phyloP scores from a whole-genome alignment of 2,888 invertebrate species.

The Anoplius nigerrimus region DNA sequence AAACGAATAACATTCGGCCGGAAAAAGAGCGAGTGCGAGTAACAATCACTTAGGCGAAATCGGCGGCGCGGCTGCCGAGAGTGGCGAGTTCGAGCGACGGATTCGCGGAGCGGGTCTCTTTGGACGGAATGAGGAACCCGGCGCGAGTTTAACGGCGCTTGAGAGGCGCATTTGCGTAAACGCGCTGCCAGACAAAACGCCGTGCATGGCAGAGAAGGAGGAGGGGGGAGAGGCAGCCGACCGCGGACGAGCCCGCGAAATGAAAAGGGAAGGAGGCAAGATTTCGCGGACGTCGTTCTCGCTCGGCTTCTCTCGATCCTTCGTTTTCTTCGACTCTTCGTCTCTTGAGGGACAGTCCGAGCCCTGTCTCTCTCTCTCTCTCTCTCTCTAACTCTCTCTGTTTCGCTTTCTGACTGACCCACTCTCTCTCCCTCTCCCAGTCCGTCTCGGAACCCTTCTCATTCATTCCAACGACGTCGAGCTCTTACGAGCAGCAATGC shows the following conservation, averaged over 20 bases:
- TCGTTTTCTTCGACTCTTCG: not conserved
- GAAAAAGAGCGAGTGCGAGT: conserved; percentile 1
- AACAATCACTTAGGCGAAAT: conserved; percentile 3
- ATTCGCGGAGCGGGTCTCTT: no score
- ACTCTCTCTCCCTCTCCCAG: not conserved
- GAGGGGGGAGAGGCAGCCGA: conserved; percentile 19
- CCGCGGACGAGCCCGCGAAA: conserved; percentile 16
- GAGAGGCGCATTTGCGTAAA: conserved; percentile 37
- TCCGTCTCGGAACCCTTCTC: not conserved
- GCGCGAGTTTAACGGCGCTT: conserved; percentile 25
- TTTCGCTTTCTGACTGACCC: not conserved
- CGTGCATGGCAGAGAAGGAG: conserved; percentile 3
- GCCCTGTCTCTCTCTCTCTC: not conserved
- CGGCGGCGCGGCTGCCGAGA: not conserved
- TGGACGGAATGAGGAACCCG: no score
- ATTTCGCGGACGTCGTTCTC: conserved; percentile 20
- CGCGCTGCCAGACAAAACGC: conserved; percentile 34
- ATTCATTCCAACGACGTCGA: conserved; percentile 5
- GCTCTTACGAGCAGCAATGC: conserved; percentile 48
- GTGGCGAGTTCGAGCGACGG: not conserved
- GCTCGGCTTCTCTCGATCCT: not conserved
- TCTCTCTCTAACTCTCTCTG: not conserved
- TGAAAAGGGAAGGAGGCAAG: conserved; percentile 10
- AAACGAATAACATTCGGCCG: not conserved
- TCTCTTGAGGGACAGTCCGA: no score